Conservation (phyloP, 1,140 invertebrate genomes). For the Diploscapter pachys region DNA sequence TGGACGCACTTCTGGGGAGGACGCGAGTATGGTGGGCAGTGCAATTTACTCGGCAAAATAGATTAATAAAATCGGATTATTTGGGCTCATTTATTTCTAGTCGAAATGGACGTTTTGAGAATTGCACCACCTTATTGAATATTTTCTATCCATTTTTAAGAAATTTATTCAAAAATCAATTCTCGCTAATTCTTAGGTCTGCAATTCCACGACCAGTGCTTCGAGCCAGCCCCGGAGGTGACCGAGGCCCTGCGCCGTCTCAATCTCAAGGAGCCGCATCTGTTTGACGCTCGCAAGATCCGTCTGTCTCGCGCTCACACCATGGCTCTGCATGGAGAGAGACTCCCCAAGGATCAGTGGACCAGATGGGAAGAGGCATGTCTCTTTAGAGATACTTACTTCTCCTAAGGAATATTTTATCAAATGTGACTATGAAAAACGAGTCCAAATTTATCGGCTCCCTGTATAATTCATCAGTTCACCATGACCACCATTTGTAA, state of each 20-base stretch:
- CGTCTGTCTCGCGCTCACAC: constrained; percentile 52
- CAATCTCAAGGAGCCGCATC: constrained; percentile 43
- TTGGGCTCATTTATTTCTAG: not conserved
- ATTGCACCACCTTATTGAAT: constrained; percentile 2
- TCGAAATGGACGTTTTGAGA: constrained; percentile 3
- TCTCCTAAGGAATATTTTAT: too few relatives aligned
- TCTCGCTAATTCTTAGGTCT: constrained; percentile 40
- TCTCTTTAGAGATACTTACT: not conserved
- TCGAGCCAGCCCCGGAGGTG: constrained; percentile 57
- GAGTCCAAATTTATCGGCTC: too few relatives aligned
- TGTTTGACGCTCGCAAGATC: constrained; percentile 30
- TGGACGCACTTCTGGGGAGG: constrained; percentile 52
- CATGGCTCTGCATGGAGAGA: constrained; percentile 52
- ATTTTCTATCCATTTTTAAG: constrained; percentile 8
- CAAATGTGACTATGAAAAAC: too few relatives aligned
- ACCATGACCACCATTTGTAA: too few relatives aligned
- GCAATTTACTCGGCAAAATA: not conserved
- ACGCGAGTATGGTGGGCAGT: constrained; percentile 31
- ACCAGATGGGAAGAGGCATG: constrained; percentile 56
- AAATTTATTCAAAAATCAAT: not conserved
- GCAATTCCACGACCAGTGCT: constrained; percentile 53
- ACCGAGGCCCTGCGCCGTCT: constrained; percentile 54
- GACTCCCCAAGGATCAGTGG: constrained; percentile 52
- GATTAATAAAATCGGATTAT: not conserved
- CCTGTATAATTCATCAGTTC: too few relatives aligned